Conservation (phyloP, 2,797 vertebrate species). For the Malurus splendens region DNA sequence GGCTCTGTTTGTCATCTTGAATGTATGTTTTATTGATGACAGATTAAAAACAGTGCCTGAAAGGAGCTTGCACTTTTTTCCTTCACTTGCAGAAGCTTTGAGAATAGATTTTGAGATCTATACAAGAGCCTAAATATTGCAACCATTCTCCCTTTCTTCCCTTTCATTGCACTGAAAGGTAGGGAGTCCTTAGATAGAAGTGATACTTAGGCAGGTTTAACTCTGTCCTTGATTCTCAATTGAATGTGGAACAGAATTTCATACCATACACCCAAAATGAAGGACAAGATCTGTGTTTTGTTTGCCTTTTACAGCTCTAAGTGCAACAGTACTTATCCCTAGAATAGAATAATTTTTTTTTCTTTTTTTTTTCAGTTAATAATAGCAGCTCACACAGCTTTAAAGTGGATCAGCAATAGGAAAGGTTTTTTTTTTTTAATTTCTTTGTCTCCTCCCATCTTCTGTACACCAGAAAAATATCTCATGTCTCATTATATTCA, state of each 20-base stretch:
- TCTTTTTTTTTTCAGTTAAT: neutral
- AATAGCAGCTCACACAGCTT: neutral
- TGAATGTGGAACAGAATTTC: neutral
- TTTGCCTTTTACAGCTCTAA: neutral
- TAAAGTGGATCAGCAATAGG: neutral
- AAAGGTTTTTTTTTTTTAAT: neutral
- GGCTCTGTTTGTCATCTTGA: neutral
- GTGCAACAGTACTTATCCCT: neutral
- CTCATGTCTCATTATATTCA: slow-evolving; percentile 47
- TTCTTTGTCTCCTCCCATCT: neutral
- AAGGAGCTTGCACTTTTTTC: neutral
- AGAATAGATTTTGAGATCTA: neutral
- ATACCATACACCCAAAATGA: neutral
- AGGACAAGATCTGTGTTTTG: neutral
- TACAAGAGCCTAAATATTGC: neutral
- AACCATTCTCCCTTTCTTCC: neutral
- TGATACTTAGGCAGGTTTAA: neutral
- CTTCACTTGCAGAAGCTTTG: neutral
- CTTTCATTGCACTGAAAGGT: neutral
- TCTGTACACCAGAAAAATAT: neutral
- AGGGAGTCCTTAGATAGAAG: neutral
- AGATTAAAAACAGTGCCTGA: neutral
- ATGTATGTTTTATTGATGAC: neutral
- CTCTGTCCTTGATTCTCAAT: neutral
- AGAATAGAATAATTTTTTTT: neutral